Evolutionary conservation across 2,113 vertebrate genomes (phyloP).

Genomic region (Etheostoma cragini): DNA sequence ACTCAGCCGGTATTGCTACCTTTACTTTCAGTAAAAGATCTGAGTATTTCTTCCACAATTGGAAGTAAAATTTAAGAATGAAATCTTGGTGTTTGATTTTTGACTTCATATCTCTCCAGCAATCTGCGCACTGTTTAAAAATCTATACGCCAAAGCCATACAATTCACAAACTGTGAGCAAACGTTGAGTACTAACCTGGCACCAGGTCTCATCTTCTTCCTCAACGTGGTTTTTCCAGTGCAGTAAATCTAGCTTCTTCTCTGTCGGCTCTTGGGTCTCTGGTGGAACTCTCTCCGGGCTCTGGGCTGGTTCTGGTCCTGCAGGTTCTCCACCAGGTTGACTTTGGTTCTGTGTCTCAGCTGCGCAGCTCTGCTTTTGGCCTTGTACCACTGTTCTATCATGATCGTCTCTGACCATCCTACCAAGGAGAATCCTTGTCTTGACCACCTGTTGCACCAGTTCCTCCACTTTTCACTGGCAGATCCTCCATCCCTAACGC

Average conservation of each 20-base stretch:
- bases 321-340: background rate
- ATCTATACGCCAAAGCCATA: background rate
- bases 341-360: slow-evolving; percentile 34
- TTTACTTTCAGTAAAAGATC: too few species aligned
- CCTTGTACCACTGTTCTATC: slow-evolving; percentile 27
- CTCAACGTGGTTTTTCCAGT: slow-evolving; percentile 17
- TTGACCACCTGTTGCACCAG: slow-evolving; percentile 28
- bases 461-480: slow-evolving; percentile 28
- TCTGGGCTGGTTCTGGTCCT: background rate
- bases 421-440: slow-evolving; percentile 52
- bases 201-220: slow-evolving; percentile 34
- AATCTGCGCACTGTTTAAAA: background rate
- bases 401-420: slow-evolving; percentile 73
- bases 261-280: slow-evolving; percentile 12
- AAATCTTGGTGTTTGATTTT: slow-evolving; percentile 3
- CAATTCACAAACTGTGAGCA: background rate
- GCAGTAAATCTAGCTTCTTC: slow-evolving; percentile 22
- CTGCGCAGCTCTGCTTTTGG: slow-evolving; percentile 14
- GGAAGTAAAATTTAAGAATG: background rate
- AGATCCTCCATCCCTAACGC: slow-evolving; percentile 49
- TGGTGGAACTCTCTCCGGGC: background rate
- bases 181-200: slow-evolving; percentile 32
- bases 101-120: background rate
- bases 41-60: background rate
- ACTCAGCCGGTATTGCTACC: background rate